These are phyloP conservation scores for Centrocercus urophasianus DNA, from an alignment of 2,113 vertebrate genomes.

Conservation along the genomic window DNA sequence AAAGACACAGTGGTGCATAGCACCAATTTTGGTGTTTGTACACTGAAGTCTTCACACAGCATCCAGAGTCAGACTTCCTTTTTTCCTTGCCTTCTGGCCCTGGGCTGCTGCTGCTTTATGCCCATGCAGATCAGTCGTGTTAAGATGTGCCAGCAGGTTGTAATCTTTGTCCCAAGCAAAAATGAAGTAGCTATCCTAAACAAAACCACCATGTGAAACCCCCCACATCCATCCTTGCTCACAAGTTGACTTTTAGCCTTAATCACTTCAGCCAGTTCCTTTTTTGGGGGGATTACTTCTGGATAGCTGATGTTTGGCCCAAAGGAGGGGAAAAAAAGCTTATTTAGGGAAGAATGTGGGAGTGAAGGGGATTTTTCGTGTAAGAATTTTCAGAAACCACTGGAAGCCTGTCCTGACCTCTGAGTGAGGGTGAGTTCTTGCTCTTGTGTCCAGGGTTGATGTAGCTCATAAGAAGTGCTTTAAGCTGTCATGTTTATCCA, in stretches of 20 bases:
- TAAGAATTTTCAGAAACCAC: background rate
- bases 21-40: background rate
- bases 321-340: background rate
- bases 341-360: accelerated
- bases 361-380: background rate
- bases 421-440: background rate
- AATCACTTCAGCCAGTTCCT: background rate
- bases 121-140: background rate
- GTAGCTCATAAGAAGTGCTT: background rate
- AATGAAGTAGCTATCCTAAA: background rate
- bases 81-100: background rate
- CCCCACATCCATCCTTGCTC: background rate
- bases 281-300: background rate
- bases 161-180: background rate
- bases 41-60: background rate
- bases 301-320: background rate
- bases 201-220: accelerated
- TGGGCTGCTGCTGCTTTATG: background rate
- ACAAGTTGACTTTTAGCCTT: background rate
- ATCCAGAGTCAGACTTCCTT: background rate
- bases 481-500: background rate
- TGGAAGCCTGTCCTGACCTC: background rate
- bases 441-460: background rate
- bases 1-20: background rate
- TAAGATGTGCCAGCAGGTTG: background rate